Conservation (phyloP, 2,113 vertebrate genomes). For the Macaca mulatta region DNA sequence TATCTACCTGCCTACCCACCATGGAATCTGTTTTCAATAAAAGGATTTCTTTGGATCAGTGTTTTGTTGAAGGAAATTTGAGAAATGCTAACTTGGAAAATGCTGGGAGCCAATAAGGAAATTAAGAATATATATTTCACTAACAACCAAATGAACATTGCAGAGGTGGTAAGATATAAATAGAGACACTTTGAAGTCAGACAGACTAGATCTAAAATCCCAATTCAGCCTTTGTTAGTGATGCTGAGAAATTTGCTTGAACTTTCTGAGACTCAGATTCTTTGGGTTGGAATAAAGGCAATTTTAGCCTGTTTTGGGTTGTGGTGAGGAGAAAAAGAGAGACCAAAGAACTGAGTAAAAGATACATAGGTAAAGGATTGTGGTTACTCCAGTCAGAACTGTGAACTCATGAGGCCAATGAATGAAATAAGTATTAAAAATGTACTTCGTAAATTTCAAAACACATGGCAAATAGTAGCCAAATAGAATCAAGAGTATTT, state of each 20-base stretch:
- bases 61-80: neutral
- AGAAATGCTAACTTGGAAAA: constrained; percentile 14
- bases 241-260: neutral
- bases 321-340: constrained; percentile 20
- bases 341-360: neutral
- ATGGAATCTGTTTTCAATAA: neutral
- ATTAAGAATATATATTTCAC: neutral
- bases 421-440: constrained; percentile 1
- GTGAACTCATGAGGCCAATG: neutral
- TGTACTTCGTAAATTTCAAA: neutral
- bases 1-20: neutral
- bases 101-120: neutral
- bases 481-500: neutral
- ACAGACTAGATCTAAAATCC: neutral
- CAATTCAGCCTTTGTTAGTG: neutral
- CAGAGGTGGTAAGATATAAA: neutral
- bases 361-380: neutral
- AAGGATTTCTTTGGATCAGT: neutral
- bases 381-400: neutral
- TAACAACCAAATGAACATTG: neutral
- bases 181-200: neutral
- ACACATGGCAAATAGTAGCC: neutral
- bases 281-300: neutral
- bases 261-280: neutral
- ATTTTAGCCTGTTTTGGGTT: neutral